phyloP scores from a whole-genome alignment of 2,113 vertebrate genomes.

The Anolis carolinensis region DNA sequence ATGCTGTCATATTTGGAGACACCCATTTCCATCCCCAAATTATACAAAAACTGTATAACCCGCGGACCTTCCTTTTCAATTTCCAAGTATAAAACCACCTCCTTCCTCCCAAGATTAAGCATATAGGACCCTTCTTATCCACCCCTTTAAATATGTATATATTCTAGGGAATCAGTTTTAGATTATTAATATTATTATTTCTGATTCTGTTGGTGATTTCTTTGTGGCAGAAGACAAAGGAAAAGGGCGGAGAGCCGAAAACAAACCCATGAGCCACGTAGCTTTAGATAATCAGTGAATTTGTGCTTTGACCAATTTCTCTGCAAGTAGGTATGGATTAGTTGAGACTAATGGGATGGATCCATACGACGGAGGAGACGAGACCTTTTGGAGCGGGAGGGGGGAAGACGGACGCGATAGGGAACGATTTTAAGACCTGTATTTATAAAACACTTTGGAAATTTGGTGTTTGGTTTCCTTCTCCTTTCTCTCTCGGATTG shows the following conservation, averaged over 20 bases:
- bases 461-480: background rate
- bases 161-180: background rate
- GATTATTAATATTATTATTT: background rate
- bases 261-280: constrained; percentile 42
- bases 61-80: too few relatives aligned
- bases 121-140: background rate
- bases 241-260: background rate
- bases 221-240: background rate
- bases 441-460: constrained; percentile 16
- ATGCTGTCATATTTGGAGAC: too few relatives aligned
- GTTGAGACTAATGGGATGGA: background rate
- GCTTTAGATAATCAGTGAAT: constrained; percentile 17
- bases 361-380: constrained; percentile 20
- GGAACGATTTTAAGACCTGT: constrained; percentile 17
- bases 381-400: background rate
- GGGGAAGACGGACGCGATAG: background rate
- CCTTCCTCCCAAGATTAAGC: constrained; percentile 32
- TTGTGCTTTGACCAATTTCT: constrained; percentile 37
- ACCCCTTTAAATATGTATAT: background rate
- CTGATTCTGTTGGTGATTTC: background rate
- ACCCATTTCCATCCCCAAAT: too few relatives aligned
- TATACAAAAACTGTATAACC: too few relatives aligned
- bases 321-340: constrained; percentile 20
- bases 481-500: background rate
- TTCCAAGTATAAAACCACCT: background rate